Evolutionary conservation across 2,888 invertebrate species (phyloP).

Genomic region (Ischnus inquisitorius): DNA sequence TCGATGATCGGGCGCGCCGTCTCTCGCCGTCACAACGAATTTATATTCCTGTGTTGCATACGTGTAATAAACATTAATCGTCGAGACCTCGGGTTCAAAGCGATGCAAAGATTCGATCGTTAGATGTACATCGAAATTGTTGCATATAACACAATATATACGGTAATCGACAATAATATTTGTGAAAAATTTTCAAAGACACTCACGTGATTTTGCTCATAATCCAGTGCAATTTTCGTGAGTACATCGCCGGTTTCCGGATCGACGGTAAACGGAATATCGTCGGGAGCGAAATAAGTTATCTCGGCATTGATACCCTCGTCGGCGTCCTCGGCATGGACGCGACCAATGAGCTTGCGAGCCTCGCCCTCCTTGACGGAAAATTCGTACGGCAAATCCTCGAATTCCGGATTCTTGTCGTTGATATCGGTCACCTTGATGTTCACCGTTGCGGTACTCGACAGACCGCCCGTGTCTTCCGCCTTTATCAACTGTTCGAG

Average conservation of each 20-base stretch:
- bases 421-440: conserved; percentile 96
- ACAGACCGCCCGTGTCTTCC: conserved; percentile 93
- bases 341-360: conserved; percentile 89
- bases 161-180: not conserved
- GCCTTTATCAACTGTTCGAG: conserved; percentile 91
- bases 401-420: conserved; percentile 96
- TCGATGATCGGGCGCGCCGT: conserved; percentile 94
- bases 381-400: conserved; percentile 93
- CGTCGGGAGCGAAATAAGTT: conserved; percentile 92
- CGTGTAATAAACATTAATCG: conserved; percentile 15
- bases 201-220: conserved; percentile 91
- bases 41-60: conserved; percentile 88
- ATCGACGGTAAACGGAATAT: conserved; percentile 93
- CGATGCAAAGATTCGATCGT: not conserved
- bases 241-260: conserved; percentile 92
- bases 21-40: conserved; percentile 95
- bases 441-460: conserved; percentile 94
- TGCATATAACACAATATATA: not conserved
- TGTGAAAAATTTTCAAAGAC: not conserved
- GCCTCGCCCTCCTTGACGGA: conserved; percentile 91
- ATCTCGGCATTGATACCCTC: conserved; percentile 94
- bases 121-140: not conserved
- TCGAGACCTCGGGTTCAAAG: not conserved
- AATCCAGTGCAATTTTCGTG: conserved; percentile 92
- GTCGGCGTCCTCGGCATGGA: conserved; percentile 94